Conservation (phyloP, 1,140 invertebrate species). For the Globodera rostochiensis region DNA sequence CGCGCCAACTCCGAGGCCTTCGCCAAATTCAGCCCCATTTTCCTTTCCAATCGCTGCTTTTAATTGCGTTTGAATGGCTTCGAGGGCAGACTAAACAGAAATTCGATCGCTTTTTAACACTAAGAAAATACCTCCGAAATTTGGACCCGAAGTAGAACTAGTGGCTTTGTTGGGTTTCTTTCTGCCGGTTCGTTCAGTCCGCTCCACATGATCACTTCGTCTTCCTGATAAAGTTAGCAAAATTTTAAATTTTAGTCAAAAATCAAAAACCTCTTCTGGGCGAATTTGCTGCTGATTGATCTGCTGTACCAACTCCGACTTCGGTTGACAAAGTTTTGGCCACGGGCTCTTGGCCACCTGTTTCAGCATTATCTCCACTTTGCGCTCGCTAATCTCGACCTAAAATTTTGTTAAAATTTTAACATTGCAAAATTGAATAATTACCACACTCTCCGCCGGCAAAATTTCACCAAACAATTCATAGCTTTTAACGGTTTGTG, state of each 20-base stretch:
- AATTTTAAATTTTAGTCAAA: not conserved
- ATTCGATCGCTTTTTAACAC: not conserved
- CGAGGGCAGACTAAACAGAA: slow-evolving; percentile 53
- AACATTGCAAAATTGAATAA: not conserved
- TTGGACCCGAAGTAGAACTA: slow-evolving; percentile 13
- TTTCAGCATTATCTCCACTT: slow-evolving; percentile 89
- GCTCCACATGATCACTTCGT: slow-evolving; percentile 56
- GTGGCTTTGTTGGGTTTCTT: too few species aligned
- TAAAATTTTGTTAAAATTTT: slow-evolving; percentile 45
- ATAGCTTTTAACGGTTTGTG: slow-evolving; percentile 76
- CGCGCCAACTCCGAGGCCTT: slow-evolving; percentile 74
- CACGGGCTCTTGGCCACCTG: slow-evolving; percentile 83
- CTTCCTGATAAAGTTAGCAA: slow-evolving; percentile 32
- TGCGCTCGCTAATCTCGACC: slow-evolving; percentile 83
- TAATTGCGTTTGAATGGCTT: slow-evolving; percentile 19
- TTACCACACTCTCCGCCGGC: slow-evolving; percentile 68
- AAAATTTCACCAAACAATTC: slow-evolving; percentile 80
- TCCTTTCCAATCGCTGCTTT: not conserved
- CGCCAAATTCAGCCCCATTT: not conserved
- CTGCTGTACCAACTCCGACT: not conserved
- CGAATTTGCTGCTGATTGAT: not conserved
- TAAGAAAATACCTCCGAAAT: slow-evolving; percentile 12
- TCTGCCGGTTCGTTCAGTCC: slow-evolving; percentile 56
- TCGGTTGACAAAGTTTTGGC: slow-evolving; percentile 65
- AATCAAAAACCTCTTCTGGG: not conserved